Evolutionary conservation across 2,888 invertebrate species (phyloP).

Genomic region (Cancer borealis): DNA sequence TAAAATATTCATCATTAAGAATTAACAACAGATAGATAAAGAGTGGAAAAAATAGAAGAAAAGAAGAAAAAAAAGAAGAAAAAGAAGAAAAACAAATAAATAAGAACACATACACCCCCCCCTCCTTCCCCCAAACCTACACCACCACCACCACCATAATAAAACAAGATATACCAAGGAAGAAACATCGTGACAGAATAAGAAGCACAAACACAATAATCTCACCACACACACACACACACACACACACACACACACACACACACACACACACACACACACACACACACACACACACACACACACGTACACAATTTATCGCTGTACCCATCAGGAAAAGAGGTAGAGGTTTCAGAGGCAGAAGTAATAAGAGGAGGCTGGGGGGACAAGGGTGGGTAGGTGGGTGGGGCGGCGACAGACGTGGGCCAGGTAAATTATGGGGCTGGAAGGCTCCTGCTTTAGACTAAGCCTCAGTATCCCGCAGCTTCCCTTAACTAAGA

Average conservation of each 20-base stretch:
- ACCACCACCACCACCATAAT: neutral
- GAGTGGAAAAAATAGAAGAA: neutral
- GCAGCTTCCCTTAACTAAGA: slow-evolving; percentile 38
- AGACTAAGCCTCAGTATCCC: slow-evolving; percentile 36
- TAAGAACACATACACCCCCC: neutral
- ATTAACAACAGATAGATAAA: too few relatives aligned
- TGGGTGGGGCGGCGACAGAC: slow-evolving; percentile 46
- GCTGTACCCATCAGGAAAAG: neutral
- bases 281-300: neutral
- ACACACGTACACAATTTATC: slow-evolving; percentile 15
- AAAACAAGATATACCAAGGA: slow-evolving; percentile 30
- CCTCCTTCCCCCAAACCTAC: too few relatives aligned
- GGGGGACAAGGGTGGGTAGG: neutral
- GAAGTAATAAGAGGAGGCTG: slow-evolving; percentile 34
- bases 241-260: neutral
- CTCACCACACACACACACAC: neutral
- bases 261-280: neutral
- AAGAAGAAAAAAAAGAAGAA: neutral
- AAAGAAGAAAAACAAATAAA: neutral
- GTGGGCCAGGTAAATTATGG: slow-evolving; percentile 25
- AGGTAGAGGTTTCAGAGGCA: neutral
- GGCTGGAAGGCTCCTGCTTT: slow-evolving; percentile 13
- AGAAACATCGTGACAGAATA: slow-evolving; percentile 31
- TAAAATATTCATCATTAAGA: too few relatives aligned
- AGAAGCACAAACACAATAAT: slow-evolving; percentile 28